Base-by-base conservation (phyloP, 2,797 vertebrate genomes). In the Triplophysa bombifrons region DNA sequence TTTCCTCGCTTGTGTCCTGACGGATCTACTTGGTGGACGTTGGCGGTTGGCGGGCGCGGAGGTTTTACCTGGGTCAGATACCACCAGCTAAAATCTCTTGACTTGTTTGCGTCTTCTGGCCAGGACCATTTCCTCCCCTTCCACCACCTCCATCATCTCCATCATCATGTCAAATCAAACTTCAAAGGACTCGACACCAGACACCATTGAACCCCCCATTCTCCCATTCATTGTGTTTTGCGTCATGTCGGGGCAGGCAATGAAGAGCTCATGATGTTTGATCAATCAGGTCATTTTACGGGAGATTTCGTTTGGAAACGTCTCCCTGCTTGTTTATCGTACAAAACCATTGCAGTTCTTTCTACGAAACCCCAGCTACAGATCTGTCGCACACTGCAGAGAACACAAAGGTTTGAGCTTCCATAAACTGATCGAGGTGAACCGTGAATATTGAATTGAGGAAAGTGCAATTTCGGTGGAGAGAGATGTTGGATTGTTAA, bases 381-480 rank as follows among this genome's bases (percentile, higher is more conserved):
- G 82, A 87, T 89, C 82, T 85, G 78, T 92, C 92, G 93, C 94
- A 93, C 93, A 80, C 85, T 92, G 91, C 93, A 94, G 74, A 74
- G 71, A 78, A 76, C 85, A 70, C 91, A 89, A 91, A 81, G 91
- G 94, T 93, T 93, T 93, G 93, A 94, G 92, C 94, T 95, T 89
- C 69, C 88, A 93, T 92, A 93, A 93, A 92, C 93, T 95, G 93
- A 85, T 82, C 50, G 85, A 88, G 85, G 86, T 82, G 92, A 94
- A 93, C 94, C 93, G 95, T 95, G 94, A 96, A 95, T 95, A 95
- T 94, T 94, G 95, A 97, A 95, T 93, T 93, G 96, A 97, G 96
- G 95, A 96, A 98, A 97, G 97, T 99, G 97, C 97, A 99, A 99
- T 99, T 96, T 95, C 94, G 96, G 96, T 94, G 95, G 95, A 95